Conservation (phyloP, 2,113 vertebrate species). For the Myotis lucifugus region DNA sequence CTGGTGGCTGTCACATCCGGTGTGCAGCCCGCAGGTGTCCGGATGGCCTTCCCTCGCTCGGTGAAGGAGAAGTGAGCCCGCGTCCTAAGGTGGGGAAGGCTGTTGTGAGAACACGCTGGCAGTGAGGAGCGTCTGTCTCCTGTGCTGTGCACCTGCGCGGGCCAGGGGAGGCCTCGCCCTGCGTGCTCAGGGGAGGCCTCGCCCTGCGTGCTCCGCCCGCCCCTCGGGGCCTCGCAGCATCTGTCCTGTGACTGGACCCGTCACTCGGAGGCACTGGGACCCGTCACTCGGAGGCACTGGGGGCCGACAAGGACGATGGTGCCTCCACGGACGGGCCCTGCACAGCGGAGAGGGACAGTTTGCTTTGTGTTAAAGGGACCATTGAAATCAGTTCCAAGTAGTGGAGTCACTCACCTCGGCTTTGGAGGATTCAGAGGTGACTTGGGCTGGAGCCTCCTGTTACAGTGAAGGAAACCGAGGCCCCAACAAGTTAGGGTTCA, state of each 20-base stretch:
- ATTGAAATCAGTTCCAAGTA: not conserved
- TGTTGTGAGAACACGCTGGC: not conserved
- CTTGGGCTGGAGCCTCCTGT: not conserved
- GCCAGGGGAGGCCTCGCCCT: no score
- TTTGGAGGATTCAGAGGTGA: not conserved
- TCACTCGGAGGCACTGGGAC: conserved; percentile 70
- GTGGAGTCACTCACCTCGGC: not conserved
- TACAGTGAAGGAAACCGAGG: not conserved
- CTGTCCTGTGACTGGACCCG: not conserved
- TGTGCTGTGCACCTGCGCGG: not conserved
- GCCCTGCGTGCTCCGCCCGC: no score
- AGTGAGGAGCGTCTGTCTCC: not conserved
- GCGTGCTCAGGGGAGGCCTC: no score
- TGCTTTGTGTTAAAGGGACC: conserved; percentile 9
- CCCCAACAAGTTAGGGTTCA: not conserved
- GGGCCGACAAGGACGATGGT: not conserved
- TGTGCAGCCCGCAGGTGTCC: not conserved
- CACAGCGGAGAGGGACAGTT: not conserved
- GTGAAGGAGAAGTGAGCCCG: not conserved
- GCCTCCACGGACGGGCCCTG: not conserved
- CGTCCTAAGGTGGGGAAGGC: not conserved
- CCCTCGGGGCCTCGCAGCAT: not conserved
- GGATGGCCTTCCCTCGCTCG: not conserved
- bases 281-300: conserved; percentile 68
- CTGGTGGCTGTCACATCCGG: not conserved